Percentiles rank a stretch among this genome's conserved stretches.
Conservation (phyloP, 2,797 vertebrate genomes). For the Alfaro cultratus region DNA sequence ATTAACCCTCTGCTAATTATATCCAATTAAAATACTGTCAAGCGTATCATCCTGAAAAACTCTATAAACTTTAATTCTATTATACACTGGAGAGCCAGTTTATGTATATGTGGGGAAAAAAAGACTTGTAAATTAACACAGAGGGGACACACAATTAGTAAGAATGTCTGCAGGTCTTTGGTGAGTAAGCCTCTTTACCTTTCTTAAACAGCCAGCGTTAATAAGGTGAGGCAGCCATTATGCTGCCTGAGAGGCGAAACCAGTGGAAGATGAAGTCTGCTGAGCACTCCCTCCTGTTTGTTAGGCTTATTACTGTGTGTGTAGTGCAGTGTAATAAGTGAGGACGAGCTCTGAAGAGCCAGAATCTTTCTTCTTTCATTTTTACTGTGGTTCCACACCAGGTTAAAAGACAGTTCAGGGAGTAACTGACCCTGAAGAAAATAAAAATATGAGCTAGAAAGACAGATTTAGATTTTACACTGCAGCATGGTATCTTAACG, state of each 20-base stretch:
- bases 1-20: background rate
- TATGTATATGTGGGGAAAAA: background rate
- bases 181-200: conserved; percentile 8
- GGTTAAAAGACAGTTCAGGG: conserved; percentile 7
- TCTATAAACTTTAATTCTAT: conserved; percentile 6
- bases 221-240: conserved; percentile 9
- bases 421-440: background rate
- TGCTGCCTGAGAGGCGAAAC: conserved; percentile 19
- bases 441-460: background rate
- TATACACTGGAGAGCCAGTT: background rate
- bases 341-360: conserved; percentile 4
- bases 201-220: conserved; percentile 5
- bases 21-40: conserved; percentile 16
- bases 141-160: conserved; percentile 10
- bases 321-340: conserved; percentile 9
- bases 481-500: background rate
- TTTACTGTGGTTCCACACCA: background rate
- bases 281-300: conserved; percentile 13
- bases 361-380: background rate
- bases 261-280: background rate
- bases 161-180: conserved; percentile 7
- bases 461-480: background rate
- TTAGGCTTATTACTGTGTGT: conserved; percentile 21
- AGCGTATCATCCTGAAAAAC: conserved; percentile 18
- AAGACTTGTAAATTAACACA: conserved; percentile 12